Conservation (phyloP, 1,140 invertebrate species). For the Pseudomyrmex concolor region DNA sequence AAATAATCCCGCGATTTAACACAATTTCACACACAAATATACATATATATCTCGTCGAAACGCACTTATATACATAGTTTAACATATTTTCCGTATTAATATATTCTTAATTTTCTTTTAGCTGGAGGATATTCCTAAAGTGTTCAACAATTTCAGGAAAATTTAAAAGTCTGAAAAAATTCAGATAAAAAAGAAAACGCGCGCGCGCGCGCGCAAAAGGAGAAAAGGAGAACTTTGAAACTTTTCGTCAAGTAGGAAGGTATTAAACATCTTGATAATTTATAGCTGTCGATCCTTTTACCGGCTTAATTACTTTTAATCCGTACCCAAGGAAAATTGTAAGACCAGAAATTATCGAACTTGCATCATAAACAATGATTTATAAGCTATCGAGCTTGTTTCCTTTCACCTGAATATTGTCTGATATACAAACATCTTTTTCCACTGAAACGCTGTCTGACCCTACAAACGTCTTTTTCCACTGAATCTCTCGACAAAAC, state of each 20-base stretch:
- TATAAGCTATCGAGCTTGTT: neutral
- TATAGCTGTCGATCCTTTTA: constrained; percentile 9
- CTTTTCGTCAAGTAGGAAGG: neutral
- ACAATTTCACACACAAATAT: constrained; percentile 9
- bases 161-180: neutral
- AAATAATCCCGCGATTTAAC: constrained; percentile 44
- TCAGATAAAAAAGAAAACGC: constrained; percentile 22
- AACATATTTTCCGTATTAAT: neutral
- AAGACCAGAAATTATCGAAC: too few species aligned
- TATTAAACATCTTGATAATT: neutral
- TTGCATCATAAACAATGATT: neutral
- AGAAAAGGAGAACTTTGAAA: constrained; percentile 16
- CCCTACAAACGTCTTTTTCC: too few species aligned
- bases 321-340: neutral
- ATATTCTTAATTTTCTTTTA: neutral
- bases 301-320: constrained; percentile 33
- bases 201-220: neutral
- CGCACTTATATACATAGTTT: neutral
- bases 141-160: neutral
- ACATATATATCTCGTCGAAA: neutral
- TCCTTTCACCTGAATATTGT: too few species aligned
- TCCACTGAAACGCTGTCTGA: too few species aligned
- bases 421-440: too few species aligned
- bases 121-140: neutral
- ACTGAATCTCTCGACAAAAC: too few species aligned